A percentile compares a stretch with the other conserved stretches of the same genome.
Evolutionary conservation across 2,888 invertebrate genomes (phyloP).

Genomic region (Coenonympha glycerion): DNA sequence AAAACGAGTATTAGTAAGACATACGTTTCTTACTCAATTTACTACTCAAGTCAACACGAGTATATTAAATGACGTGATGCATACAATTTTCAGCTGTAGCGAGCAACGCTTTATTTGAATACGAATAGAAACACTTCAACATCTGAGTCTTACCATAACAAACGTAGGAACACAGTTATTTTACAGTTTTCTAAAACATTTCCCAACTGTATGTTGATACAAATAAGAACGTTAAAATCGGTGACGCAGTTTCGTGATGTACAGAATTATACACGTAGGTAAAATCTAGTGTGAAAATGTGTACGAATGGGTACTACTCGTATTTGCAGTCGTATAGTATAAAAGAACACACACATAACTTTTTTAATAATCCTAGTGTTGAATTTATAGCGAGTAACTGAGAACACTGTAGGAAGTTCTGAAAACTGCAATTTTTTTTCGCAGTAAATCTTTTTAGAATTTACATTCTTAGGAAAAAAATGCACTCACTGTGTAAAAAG

Average conservation of each 20-base stretch:
- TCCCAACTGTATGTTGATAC: neutral
- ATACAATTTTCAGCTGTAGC: conserved; percentile 15
- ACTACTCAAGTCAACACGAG: neutral
- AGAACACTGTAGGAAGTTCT: neutral
- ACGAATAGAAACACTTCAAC: conserved; percentile 14
- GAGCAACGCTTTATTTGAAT: conserved; percentile 11
- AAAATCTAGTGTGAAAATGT: conserved; percentile 7
- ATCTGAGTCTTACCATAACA: conserved; percentile 14
- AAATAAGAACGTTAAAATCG: neutral
- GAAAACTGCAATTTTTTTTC: neutral
- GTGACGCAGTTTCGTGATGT: neutral
- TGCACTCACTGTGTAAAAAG: too few species aligned
- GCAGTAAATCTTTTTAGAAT: neutral
- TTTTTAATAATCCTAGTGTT: conserved; percentile 2
- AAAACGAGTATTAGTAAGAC: too few species aligned
- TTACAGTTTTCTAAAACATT: neutral
- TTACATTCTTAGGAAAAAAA: neutral
- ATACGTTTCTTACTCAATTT: neutral
- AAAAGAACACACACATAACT: neutral
- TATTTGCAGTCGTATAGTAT: too few species aligned
- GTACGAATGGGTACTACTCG: neutral
- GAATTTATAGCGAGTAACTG: conserved; percentile 1
- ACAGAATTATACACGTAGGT: neutral
- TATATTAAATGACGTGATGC: neutral
- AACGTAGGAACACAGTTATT: neutral